These are phyloP conservation scores for Nylanderia fulva DNA, from an alignment of 1,140 invertebrate species.

Conservation along the genomic window DNA sequence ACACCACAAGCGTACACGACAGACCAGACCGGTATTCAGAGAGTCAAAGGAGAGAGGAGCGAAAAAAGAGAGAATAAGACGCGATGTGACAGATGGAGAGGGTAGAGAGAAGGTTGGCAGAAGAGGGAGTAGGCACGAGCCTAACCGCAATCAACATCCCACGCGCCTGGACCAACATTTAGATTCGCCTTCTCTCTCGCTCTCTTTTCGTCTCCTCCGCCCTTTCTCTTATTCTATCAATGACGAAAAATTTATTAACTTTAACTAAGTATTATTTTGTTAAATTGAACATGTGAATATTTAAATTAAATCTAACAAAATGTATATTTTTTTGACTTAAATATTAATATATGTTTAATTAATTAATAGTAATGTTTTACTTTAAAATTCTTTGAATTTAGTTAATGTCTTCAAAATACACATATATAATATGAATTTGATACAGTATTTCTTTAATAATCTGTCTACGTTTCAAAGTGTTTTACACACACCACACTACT, in stretches of 20 bases:
- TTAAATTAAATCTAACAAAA: no score
- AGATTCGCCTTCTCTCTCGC: slow-evolving; percentile 70
- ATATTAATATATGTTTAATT: no score
- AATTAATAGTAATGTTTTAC: not conserved
- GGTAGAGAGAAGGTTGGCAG: slow-evolving; percentile 36
- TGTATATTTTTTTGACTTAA: no score
- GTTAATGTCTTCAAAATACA: not conserved
- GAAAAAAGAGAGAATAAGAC: slow-evolving; percentile 47
- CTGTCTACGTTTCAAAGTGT: not conserved
- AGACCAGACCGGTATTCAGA: slow-evolving; percentile 84
- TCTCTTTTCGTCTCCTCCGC: slow-evolving; percentile 16
- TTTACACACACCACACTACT: not conserved
- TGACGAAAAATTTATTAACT: no score
- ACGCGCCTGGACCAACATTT: slow-evolving; percentile 81
- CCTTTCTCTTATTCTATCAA: slow-evolving; percentile 15
- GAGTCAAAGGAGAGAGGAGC: slow-evolving; percentile 73
- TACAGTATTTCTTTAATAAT: not conserved
- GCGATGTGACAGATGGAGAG: slow-evolving; percentile 37
- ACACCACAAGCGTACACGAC: slow-evolving; percentile 76
- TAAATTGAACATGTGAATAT: no score
- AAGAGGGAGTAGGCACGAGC: slow-evolving; percentile 83
- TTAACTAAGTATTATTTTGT: no score
- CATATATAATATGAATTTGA: not conserved
- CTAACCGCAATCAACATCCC: slow-evolving; percentile 83
- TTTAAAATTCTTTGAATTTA: not conserved